Evolutionary conservation across 2,113 vertebrate genomes (phyloP).

Genomic region (Odontophorus gujanensis): DNA sequence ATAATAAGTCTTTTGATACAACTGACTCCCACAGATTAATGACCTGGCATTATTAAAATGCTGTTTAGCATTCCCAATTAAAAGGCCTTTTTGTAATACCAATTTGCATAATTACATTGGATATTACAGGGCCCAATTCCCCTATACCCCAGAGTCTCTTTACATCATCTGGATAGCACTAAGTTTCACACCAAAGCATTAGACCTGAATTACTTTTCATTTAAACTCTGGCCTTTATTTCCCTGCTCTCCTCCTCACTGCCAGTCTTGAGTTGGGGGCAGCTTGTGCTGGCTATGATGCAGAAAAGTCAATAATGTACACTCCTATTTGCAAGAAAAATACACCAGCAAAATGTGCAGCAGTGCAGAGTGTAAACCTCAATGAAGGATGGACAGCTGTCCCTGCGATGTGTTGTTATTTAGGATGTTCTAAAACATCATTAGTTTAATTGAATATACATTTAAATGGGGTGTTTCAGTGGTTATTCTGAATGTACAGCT

Average conservation of each 20-base stretch:
- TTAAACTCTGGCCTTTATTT: background rate
- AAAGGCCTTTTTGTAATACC: background rate
- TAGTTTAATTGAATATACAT: conserved; percentile 71
- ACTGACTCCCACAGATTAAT: background rate
- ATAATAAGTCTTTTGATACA: background rate
- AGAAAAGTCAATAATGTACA: background rate
- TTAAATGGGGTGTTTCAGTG: conserved; percentile 52
- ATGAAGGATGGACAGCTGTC: conserved; percentile 66
- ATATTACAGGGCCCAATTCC: background rate
- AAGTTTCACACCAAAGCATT: background rate
- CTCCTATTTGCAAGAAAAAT: background rate
- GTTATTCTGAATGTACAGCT: conserved; percentile 56
- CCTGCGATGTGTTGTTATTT: conserved; percentile 44
- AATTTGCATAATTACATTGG: background rate
- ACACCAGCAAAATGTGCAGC: background rate
- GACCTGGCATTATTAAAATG: background rate
- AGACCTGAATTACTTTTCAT: background rate
- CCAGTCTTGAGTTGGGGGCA: background rate
- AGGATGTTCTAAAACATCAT: conserved; percentile 70
- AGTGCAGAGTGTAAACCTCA: background rate
- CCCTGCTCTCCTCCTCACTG: background rate
- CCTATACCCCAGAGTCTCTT: background rate
- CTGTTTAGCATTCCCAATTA: background rate
- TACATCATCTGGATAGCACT: accelerated
- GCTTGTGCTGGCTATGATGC: background rate